These are phyloP conservation scores for Cyrtodaria siliqua DNA, from an alignment of 2,888 invertebrate genomes.

Conservation along the genomic window DNA sequence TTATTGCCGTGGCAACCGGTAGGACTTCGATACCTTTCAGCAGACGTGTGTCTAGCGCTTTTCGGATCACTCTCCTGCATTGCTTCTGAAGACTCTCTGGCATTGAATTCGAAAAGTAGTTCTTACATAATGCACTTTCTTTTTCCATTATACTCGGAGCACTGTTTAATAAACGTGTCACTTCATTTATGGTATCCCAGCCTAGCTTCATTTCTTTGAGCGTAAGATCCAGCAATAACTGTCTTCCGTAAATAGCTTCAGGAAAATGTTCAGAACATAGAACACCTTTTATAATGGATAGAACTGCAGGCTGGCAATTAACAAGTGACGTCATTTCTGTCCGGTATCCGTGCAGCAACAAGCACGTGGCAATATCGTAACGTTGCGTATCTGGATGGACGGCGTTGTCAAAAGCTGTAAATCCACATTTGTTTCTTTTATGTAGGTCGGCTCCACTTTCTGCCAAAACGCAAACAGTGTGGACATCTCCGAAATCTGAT, in stretches of 20 bases:
- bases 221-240: background rate
- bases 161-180: too few species aligned
- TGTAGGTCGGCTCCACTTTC: slow-evolving; percentile 57
- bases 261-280: too few species aligned
- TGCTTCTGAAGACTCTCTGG: slow-evolving; percentile 34
- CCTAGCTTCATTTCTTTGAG: background rate
- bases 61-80: slow-evolving; percentile 35
- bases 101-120: background rate
- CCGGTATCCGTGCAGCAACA: slow-evolving; percentile 56
- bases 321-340: too few species aligned
- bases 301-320: too few species aligned
- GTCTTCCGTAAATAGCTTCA: too few species aligned
- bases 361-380: slow-evolving; percentile 51
- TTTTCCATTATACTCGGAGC: too few species aligned
- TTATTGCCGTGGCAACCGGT: slow-evolving; percentile 43
- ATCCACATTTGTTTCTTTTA: slow-evolving; percentile 37
- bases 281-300: too few species aligned
- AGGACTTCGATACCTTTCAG: slow-evolving; percentile 43
- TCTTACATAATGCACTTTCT: background rate
- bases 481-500: slow-evolving; percentile 44
- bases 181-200: too few species aligned
- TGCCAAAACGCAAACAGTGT: slow-evolving; percentile 37
- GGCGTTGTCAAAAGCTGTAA: slow-evolving; percentile 56
- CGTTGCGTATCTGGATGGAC: slow-evolving; percentile 27
- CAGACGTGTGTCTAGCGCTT: slow-evolving; percentile 21